Evolutionary conservation across 2,797 vertebrate species (phyloP).

Genomic region (Cyclopterus lumpus): DNA sequence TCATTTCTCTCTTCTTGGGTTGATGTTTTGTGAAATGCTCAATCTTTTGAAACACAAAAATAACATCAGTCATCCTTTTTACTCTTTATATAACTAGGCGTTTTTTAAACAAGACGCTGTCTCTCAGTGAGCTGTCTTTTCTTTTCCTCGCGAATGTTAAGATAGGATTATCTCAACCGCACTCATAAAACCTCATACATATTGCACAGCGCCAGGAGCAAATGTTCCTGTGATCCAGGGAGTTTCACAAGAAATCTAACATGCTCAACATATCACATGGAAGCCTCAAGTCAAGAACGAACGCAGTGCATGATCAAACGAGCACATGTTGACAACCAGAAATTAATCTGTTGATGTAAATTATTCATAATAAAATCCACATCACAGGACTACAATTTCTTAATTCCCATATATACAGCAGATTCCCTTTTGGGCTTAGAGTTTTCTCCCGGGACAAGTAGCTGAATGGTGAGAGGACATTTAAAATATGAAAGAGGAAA

Average conservation of each 20-base stretch:
- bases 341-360: constrained; percentile 7
- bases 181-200: constrained; percentile 29
- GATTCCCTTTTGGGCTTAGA: constrained; percentile 16
- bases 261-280: not conserved
- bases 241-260: constrained; percentile 13
- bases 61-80: constrained; percentile 22
- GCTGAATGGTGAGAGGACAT: not conserved
- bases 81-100: not conserved
- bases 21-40: not conserved
- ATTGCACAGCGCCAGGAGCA: constrained; percentile 21
- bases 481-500: not conserved
- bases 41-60: constrained; percentile 34
- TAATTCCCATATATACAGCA: not conserved
- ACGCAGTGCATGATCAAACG: not conserved
- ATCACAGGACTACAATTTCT: constrained; percentile 4
- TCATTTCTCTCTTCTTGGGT: not conserved
- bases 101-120: constrained; percentile 7
- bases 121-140: constrained; percentile 15
- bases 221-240: constrained; percentile 1
- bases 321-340: constrained; percentile 8
- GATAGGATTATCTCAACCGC: constrained; percentile 26
- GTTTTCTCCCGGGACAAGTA: constrained; percentile 21
- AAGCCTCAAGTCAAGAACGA: not conserved
- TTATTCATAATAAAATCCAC: constrained; percentile 27
- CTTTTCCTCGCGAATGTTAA: not conserved